A percentile compares a stretch with the other conserved stretches of the same genome.
phyloP scores from a whole-genome alignment of 2,113 vertebrate genomes.

The Platichthys flesus region DNA sequence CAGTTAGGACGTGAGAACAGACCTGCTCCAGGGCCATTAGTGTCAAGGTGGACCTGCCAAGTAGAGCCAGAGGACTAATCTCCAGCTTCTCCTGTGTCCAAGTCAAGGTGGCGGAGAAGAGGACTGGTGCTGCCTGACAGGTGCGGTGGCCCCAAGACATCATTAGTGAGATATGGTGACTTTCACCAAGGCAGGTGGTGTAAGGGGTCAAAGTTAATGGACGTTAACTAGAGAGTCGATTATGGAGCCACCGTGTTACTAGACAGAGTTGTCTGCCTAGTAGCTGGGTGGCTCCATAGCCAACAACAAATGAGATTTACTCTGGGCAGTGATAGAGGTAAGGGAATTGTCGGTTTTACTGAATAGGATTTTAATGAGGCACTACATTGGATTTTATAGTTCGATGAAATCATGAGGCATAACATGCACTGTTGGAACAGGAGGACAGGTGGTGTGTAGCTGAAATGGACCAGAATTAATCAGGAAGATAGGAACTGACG shows the following conservation, averaged over 20 bases:
- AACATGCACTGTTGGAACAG: not conserved
- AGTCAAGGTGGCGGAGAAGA: constrained; percentile 14
- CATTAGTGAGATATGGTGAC: constrained; percentile 56
- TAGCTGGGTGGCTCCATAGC: not conserved
- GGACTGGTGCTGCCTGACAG: constrained; percentile 46
- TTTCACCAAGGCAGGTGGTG: constrained; percentile 32
- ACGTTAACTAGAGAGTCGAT: constrained; percentile 19
- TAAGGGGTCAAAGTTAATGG: constrained; percentile 33
- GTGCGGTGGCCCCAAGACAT: constrained; percentile 23
- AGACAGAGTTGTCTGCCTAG: not conserved
- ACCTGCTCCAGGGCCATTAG: constrained; percentile 10
- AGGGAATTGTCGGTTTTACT: constrained; percentile 6
- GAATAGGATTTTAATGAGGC: constrained; percentile 28
- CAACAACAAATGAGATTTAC: constrained; percentile 21
- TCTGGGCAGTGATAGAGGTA: not conserved
- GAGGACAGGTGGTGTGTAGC: not conserved
- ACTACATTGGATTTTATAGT: constrained; percentile 16
- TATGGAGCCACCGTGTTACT: not conserved
- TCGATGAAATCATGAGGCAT: not conserved
- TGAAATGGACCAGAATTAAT: constrained; percentile 7
- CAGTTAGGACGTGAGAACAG: constrained; percentile 26
- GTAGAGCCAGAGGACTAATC: not conserved
- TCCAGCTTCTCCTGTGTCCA: constrained; percentile 17
- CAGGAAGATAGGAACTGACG: not conserved
- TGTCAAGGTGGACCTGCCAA: constrained; percentile 21